Base-by-base conservation (phyloP, 2,888 invertebrate genomes). In the Kryphioiulus occultus region DNA sequence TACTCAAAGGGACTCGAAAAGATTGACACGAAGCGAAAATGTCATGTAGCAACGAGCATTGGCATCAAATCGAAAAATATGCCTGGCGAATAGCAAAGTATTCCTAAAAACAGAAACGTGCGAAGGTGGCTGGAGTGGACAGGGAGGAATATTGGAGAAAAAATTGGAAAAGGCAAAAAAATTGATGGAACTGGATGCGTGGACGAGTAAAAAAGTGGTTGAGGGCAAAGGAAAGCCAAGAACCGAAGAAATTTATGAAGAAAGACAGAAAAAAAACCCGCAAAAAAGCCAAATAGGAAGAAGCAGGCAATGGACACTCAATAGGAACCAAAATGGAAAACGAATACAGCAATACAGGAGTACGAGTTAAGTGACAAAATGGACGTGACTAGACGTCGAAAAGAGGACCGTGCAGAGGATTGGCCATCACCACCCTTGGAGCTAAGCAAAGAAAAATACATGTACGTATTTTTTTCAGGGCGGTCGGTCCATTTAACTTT, bases 1-100 rank as follows among this genome's bases (percentile, higher is more conserved):
- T 84, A 84, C 84, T 84, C 84, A 84, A n/a, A 68, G 84, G 39
- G 84, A 84, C 84, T 39, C 15, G 84, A 35, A 35, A 84, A 39
- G 84, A 84, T 84, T 84, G 84, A 84, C 84, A 84, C 35, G 39
- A 39, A 84, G 32, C 35, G 39, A 84, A 84, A 39, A 84, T 84
- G 35, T 84, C 84, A 39, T 68, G 59, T 68, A 22, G 59, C 59
- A 22, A 68, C 22, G 59, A 68, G 59, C 59, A 68, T 22, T 68
- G 59, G 59, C 59, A 68, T 22, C 59, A 26, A 68, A 68, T 68
- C 22, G 59, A 26, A 68, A 68, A 68, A 68, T 68, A 68, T 68
- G 59, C 59, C 22, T 10, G 26, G 7, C 59, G 59, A 68, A 68
- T 68, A 68, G 22, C 59, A 68, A 68, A 68, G 22, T 68, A 26